Conservation (phyloP, 2,797 vertebrate genomes). For the Amazona finschi region DNA sequence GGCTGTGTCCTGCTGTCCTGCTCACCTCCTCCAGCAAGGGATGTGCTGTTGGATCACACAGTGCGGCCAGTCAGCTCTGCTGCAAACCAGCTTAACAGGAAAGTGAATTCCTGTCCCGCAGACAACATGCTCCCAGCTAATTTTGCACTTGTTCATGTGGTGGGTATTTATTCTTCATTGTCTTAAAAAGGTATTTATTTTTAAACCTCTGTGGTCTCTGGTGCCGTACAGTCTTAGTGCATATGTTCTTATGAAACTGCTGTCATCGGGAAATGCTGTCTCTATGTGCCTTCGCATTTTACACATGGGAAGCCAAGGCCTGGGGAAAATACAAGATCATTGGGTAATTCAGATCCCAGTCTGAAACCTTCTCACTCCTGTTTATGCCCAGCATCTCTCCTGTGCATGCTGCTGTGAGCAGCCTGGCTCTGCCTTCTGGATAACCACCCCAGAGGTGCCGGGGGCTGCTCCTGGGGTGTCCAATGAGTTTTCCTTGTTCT, state of each 20-base stretch:
- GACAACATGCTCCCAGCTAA: neutral
- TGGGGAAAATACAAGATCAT: neutral
- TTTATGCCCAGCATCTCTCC: neutral
- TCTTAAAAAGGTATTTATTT: conserved; percentile 35
- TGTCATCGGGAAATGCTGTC: neutral
- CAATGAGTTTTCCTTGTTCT: neutral
- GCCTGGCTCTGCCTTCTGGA: neutral
- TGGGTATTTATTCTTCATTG: conserved; percentile 23
- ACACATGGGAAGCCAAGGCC: neutral
- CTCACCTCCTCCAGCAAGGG: neutral
- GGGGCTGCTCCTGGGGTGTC: neutral
- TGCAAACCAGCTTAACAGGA: neutral
- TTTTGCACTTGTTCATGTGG: conserved; percentile 28
- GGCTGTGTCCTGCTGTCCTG: neutral
- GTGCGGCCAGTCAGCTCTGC: neutral
- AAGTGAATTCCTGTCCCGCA: neutral
- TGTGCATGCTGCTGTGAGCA: neutral
- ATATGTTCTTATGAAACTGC: neutral
- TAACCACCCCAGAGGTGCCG: neutral
- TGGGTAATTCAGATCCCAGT: neutral
- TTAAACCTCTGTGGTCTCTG: neutral
- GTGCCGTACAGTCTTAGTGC: neutral
- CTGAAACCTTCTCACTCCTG: neutral
- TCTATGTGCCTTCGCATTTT: neutral
- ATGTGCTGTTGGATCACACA: neutral